These are phyloP conservation scores for Malachius bipustulatus DNA, from an alignment of 2,888 invertebrate species.

Conservation along the genomic window DNA sequence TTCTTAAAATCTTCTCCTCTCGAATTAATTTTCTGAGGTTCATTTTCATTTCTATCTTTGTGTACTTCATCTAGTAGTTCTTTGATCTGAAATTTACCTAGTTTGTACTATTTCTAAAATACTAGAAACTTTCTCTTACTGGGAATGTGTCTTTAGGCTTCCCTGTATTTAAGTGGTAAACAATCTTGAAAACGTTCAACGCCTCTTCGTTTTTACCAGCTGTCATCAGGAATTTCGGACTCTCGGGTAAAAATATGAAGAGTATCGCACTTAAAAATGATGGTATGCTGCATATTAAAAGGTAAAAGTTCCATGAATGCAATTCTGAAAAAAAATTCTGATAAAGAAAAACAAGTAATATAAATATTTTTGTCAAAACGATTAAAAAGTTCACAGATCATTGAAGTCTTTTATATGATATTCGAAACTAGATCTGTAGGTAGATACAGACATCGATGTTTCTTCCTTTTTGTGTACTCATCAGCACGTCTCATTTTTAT, in stretches of 20 bases:
- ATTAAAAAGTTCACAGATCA: too few species aligned
- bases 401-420: too few species aligned
- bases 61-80: not conserved
- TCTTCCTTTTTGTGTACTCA: too few species aligned
- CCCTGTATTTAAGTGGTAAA: slow-evolving; percentile 57
- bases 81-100: not conserved
- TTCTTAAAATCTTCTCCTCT: slow-evolving; percentile 42
- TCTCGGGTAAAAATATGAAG: slow-evolving; percentile 56
- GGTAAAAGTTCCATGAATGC: slow-evolving; percentile 51
- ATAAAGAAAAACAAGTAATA: too few species aligned
- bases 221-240: slow-evolving; percentile 67
- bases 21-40: slow-evolving; percentile 22
- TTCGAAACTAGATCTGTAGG: too few species aligned
- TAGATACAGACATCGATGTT: too few species aligned
- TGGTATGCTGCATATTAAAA: slow-evolving; percentile 49
- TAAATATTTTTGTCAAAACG: too few species aligned
- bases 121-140: too few species aligned
- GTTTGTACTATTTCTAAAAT: too few species aligned
- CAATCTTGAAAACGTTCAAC: slow-evolving; percentile 46
- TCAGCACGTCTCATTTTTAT: too few species aligned
- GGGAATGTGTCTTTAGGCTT: too few species aligned
- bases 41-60: not conserved
- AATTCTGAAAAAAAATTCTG: too few species aligned
- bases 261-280: slow-evolving; percentile 52
- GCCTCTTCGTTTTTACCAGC: slow-evolving; percentile 55